Base-by-base conservation (phyloP, 2,113 vertebrate genomes). In the Hyperopisus bebe region DNA sequence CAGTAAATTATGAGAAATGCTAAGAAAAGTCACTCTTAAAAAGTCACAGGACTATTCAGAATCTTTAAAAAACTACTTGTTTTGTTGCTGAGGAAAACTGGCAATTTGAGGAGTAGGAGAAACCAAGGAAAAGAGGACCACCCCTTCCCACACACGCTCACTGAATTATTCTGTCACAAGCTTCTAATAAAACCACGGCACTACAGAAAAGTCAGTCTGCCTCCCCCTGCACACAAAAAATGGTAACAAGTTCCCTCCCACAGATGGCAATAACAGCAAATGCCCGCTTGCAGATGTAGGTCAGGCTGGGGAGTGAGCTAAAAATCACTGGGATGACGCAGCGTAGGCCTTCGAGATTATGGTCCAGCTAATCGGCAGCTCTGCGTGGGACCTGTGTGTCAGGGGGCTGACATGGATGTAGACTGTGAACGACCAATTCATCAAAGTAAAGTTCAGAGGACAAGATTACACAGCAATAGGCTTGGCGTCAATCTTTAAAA, bases 261-360 rank as follows among this genome's bases (percentile, higher is more conserved):
- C 85, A 87, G 47, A 87, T 6, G 15, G 48, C 27, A 86, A 15
- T 87, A 53, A 35, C n/a, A 35, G 27, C 3, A 87, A 87, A 87
- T 87, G 48, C 48, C 48, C 2, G 15, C n/a, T 48, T 88, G 24
- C 9, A 89, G 39, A 89, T 89, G 39, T 85, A 85, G 77, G 89
- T 86, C 80, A 84, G 80, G 50, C 47, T 66, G 35, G 6, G 46
- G 19, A 44, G 50, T 84, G 44, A 44, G 24, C 21, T 70, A 21
- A 46, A 70, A 90, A 86, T 90, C 58, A 39, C 44, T 70, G 53
- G 46, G n/a, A 86, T 50, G 44, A 86, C 19, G n/a, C 2, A 2
- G 19, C n/a, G 5, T 19, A 48, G 53, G 55, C 83, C 19, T n/a
- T 48, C 27, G 42, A 66, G 55, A 90, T 90, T 86, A 90, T 15